Conservation (phyloP, 1,140 invertebrate genomes). For the Phymastichus coffea region DNA sequence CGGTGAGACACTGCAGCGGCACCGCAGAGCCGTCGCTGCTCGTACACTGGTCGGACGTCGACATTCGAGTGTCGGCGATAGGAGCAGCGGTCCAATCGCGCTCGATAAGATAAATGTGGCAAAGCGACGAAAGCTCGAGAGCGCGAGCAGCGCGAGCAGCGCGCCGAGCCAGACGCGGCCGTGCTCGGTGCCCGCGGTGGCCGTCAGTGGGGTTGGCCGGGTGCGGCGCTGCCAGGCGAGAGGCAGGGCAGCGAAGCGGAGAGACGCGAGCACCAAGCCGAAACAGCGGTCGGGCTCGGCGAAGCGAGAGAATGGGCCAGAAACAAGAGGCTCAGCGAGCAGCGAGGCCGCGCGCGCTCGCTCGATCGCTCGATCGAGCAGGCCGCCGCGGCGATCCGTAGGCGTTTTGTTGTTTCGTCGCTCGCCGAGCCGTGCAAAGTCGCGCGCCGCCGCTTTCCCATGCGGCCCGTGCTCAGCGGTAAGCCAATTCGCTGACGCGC, state of each 20-base stretch:
- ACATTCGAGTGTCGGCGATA: not conserved
- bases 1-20: too few species aligned
- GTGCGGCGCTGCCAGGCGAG: too few species aligned
- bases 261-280: constrained; percentile 20
- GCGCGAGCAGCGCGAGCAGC: too few species aligned
- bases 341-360: constrained; percentile 40
- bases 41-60: too few species aligned
- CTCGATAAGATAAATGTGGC: constrained; percentile 20
- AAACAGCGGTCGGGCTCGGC: constrained; percentile 33
- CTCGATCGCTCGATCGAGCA: constrained; percentile 45
- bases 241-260: constrained; percentile 1
- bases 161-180: too few species aligned
- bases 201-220: too few species aligned
- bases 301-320: constrained; percentile 55
- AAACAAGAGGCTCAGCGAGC: constrained; percentile 54
- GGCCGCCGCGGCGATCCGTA: constrained; percentile 46
- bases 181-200: too few species aligned
- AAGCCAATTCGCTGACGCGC: constrained; percentile 36
- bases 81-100: not conserved
- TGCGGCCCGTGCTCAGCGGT: constrained; percentile 50
- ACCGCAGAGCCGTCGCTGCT: too few species aligned
- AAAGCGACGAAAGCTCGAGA: too few species aligned
- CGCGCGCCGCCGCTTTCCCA: constrained; percentile 24
- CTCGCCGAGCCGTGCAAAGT: constrained; percentile 52
- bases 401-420: constrained; percentile 55